phyloP scores from a whole-genome alignment of 2,888 invertebrate species.

The Leptinotarsa tumamoca region DNA sequence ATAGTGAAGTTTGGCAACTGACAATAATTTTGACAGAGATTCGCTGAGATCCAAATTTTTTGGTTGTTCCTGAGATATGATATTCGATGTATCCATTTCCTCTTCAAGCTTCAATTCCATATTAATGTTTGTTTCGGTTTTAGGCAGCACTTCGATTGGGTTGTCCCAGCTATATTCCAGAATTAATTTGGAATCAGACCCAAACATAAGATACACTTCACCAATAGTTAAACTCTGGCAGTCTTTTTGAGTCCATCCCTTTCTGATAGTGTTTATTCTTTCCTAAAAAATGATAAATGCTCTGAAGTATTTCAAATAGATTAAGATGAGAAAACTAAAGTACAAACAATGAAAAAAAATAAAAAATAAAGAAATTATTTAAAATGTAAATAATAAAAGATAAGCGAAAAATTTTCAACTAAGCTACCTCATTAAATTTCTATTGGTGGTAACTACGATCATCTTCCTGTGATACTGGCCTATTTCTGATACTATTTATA shows the following conservation, averaged over 20 bases:
- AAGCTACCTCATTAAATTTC: no score
- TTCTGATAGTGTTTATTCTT: constrained; percentile 67
- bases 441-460: no score
- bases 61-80: background rate
- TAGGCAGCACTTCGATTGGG: constrained; percentile 46
- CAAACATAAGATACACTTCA: constrained; percentile 90
- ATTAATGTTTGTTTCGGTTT: constrained; percentile 22
- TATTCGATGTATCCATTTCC: constrained; percentile 36
- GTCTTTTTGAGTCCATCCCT: constrained; percentile 84
- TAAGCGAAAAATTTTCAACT: no score
- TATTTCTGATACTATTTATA: no score
- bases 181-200: constrained; percentile 78
- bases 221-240: constrained; percentile 87
- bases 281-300: constrained; percentile 23
- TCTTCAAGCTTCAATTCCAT: constrained; percentile 44
- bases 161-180: constrained; percentile 85
- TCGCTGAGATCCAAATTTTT: constrained; percentile 54
- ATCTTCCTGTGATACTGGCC: no score
- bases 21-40: constrained; percentile 70
- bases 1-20: constrained; percentile 68
- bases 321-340: no score
- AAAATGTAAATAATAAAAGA: no score
- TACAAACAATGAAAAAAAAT: no score
- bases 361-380: no score
- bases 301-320: no score